A percentile compares a stretch with the other conserved stretches of the same genome.
These are phyloP conservation scores for Dynastes hyllus DNA, from an alignment of 2,888 invertebrate species.

Conservation along the genomic window DNA sequence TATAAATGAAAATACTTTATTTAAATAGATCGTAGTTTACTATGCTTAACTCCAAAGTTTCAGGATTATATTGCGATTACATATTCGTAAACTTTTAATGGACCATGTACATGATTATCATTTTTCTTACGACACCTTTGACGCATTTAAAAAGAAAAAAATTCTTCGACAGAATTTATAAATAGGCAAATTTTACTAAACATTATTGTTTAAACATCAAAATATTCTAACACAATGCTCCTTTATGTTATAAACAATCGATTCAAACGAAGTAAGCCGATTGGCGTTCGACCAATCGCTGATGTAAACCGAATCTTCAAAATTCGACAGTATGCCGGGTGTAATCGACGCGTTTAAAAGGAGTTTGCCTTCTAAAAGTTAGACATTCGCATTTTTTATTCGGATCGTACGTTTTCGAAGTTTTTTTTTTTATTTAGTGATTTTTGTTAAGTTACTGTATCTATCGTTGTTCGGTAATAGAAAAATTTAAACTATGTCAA, in stretches of 20 bases:
- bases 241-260: neutral
- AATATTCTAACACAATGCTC: neutral
- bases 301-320: constrained; percentile 11
- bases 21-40: too few relatives aligned
- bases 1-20: too few relatives aligned
- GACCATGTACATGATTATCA: too few relatives aligned
- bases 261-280: neutral
- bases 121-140: too few relatives aligned
- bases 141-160: too few relatives aligned
- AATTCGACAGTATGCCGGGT: neutral
- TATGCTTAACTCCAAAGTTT: too few relatives aligned
- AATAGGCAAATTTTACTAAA: neutral
- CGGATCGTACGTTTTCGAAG: too few relatives aligned
- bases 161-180: too few relatives aligned
- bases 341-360: too few relatives aligned
- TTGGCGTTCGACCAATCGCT: neutral
- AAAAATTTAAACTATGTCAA: neutral
- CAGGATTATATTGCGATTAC: too few relatives aligned
- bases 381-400: neutral
- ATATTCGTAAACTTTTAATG: too few relatives aligned
- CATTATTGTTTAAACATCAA: neutral
- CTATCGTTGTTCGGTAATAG: neutral
- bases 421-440: neutral
- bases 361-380: too few relatives aligned
- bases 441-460: neutral